These are phyloP conservation scores for Heterodera filipjevi DNA, from an alignment of 2,888 invertebrate species.

Conservation along the genomic window DNA sequence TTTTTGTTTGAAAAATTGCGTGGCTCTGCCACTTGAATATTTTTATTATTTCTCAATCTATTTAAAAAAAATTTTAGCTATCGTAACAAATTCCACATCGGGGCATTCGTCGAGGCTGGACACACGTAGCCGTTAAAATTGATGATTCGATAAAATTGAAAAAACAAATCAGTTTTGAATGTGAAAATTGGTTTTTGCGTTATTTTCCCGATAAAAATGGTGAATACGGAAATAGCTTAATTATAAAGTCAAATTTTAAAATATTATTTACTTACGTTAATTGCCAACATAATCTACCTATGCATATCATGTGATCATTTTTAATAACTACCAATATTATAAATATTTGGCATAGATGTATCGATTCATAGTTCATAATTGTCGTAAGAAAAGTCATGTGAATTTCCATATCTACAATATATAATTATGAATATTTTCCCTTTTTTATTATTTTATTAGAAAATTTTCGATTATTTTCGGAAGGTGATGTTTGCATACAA, in stretches of 20 bases:
- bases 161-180: neutral
- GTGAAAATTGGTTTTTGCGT: neutral
- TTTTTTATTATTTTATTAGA: neutral
- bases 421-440: neutral
- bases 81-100: neutral
- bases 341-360: too few relatives aligned
- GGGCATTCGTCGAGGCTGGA: neutral
- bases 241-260: neutral
- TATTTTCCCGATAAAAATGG: neutral
- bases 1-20: neutral
- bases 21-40: too few relatives aligned
- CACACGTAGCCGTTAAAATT: constrained; percentile 6
- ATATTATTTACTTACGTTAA: neutral
- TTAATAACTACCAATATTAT: too few relatives aligned
- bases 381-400: too few relatives aligned
- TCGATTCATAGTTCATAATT: too few relatives aligned
- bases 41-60: neutral
- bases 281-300: too few relatives aligned
- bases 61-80: neutral
- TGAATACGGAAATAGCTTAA: too few relatives aligned
- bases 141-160: neutral
- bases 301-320: too few relatives aligned
- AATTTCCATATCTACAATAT: too few relatives aligned
- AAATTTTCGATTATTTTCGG: neutral
- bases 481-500: neutral